phyloP scores from a whole-genome alignment of 1,140 invertebrate genomes.

The Nasonia giraulti region DNA sequence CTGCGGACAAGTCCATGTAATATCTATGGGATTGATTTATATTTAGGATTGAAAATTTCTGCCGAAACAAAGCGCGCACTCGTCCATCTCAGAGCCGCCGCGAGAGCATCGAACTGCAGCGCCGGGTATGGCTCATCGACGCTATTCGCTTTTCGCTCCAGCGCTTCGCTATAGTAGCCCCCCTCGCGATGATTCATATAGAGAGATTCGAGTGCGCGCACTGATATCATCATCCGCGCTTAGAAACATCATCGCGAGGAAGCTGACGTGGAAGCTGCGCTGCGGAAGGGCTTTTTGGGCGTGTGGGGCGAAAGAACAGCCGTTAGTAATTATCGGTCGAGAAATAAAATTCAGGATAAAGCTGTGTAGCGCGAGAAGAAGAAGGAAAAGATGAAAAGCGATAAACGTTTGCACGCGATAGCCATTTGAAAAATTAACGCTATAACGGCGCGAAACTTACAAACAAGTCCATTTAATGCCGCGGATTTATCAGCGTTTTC shows the following conservation, averaged over 20 bases:
- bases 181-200: slow-evolving; percentile 23
- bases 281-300: neutral
- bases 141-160: neutral
- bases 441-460: too few species aligned
- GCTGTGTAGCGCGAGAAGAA: too few species aligned
- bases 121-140: neutral
- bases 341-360: too few species aligned
- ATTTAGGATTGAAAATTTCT: neutral
- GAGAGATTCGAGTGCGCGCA: slow-evolving; percentile 13
- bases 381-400: neutral
- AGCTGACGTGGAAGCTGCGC: neutral
- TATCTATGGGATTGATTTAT: too few species aligned
- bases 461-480: too few species aligned
- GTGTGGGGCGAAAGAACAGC: too few species aligned
- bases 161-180: neutral
- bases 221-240: slow-evolving; percentile 3
- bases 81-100: too few species aligned
- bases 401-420: too few species aligned
- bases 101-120: neutral
- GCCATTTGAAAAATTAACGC: too few species aligned
- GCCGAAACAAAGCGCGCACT: neutral
- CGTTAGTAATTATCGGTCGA: too few species aligned
- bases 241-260: slow-evolving; percentile 14
- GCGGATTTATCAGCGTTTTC: neutral
- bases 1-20: too few species aligned